Conservation (phyloP, 2,113 vertebrate species). For the Pangasianodon hypophthalmus region DNA sequence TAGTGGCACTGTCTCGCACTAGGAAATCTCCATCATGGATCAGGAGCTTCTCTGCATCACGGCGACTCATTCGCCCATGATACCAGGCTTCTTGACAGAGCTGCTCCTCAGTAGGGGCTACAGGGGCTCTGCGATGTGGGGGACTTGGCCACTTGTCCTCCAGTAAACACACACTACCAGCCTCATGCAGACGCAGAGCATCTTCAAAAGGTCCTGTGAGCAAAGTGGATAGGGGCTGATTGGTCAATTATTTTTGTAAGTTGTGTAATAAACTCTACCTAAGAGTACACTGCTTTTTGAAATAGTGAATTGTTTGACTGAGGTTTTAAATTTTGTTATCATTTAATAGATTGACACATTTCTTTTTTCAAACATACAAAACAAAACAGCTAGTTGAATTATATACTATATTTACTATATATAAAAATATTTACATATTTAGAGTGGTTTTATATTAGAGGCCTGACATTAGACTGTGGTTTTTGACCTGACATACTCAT, state of each 20-base stretch:
- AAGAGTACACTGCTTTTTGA: not conserved
- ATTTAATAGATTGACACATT: not conserved
- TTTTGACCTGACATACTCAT: conserved; percentile 83
- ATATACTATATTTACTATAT: no score
- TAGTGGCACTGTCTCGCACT: conserved; percentile 92
- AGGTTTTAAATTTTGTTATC: not conserved
- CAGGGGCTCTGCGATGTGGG: conserved; percentile 82
- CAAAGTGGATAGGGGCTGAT: not conserved
- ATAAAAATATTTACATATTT: no score
- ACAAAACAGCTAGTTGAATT: not conserved
- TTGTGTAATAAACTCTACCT: not conserved
- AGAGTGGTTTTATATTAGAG: not conserved
- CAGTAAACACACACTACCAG: conserved; percentile 62
- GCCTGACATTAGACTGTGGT: not conserved
- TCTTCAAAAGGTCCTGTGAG: conserved; percentile 90
- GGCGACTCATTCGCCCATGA: conserved; percentile 91
- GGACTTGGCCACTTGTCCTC: conserved; percentile 93
- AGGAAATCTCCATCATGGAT: conserved; percentile 90
- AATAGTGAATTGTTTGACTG: not conserved
- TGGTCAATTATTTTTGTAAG: not conserved
- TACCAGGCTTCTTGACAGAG: conserved; percentile 89
- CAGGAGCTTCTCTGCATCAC: conserved; percentile 87
- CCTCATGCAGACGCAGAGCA: conserved; percentile 88
- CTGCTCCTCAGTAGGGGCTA: conserved; percentile 93
- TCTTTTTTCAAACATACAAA: not conserved